Base-by-base conservation (phyloP, 2,113 vertebrate species). In the Sceloporus undulatus region DNA sequence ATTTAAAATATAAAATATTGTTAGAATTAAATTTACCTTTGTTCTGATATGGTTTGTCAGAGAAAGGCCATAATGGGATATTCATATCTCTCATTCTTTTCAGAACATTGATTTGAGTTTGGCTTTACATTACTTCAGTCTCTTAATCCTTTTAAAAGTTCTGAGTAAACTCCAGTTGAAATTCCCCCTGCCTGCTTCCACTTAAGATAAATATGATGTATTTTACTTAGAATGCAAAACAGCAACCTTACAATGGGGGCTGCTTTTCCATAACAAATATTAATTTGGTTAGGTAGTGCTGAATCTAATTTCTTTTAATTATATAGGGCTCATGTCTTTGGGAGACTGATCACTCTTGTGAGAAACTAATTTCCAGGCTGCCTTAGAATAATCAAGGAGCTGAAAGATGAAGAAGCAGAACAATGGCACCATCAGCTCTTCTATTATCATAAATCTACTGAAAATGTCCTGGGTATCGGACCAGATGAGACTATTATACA, bases 281-380 rank as follows among this genome's bases (percentile, higher is more conserved):
- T 84, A 90, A 34, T 92, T 90, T 91, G 5, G 62, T 88, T 88
- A 88, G 80, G n/a, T 74, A 27, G 21, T 62, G 42, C 77, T 92
- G 85, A 91, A 91, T 92, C 56, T 91, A 91, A 94, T 93, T 92
- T 85, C 25, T 81, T 93, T 93, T 93, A 85, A 84, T 90, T 88
- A 89, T 4, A 11, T 34, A 59, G 9, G 25, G 86, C 38, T 77
- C 74, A 54, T 66, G 40, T 89, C 71, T 91, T 93, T 71, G 78
- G 34, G 38, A 95, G 38, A 66, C 86, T 85, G 10, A 65, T 90
- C 23, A 81, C 71, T 91, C 52, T 90, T 86, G 4, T 89, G 56
- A 94, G 79, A 91, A 88, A 93, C 71, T 87, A 87, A 91, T 89
- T 91, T 93, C 19, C 80, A 71, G 71, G 77, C 56, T 91, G 7